These are phyloP conservation scores for Lepidocyrtinus sp. DNA, from an alignment of 2,888 invertebrate genomes.

Conservation along the genomic window DNA sequence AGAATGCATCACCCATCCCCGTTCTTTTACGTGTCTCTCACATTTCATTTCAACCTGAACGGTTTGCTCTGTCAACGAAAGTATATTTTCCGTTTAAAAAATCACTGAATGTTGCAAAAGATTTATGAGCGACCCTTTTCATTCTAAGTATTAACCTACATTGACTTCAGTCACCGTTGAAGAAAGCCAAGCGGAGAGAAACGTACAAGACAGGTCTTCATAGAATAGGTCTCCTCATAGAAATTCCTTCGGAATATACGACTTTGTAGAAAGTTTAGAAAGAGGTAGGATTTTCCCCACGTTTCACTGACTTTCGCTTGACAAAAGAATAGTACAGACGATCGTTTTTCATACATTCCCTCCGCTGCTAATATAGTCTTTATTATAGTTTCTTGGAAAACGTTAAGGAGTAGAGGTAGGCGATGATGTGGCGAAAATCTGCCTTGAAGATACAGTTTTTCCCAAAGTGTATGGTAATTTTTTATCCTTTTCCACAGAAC, in stretches of 20 bases:
- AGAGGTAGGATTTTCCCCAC: neutral
- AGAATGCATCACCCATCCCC: too few species aligned
- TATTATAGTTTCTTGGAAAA: neutral
- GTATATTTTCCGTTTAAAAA: constrained; percentile 37
- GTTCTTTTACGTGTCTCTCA: too few species aligned
- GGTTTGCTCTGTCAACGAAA: constrained; percentile 36
- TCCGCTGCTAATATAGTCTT: neutral
- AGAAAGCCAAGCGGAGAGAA: neutral
- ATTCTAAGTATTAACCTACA: constrained; percentile 35
- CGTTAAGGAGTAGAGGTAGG: neutral
- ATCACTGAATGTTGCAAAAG: constrained; percentile 53
- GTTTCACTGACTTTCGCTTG: neutral
- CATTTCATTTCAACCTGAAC: constrained; percentile 7
- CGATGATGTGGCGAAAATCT: neutral
- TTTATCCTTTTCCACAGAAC: constrained; percentile 53
- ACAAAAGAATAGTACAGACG: constrained; percentile 8
- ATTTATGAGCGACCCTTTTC: constrained; percentile 54
- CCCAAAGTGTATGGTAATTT: constrained; percentile 32
- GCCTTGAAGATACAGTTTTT: neutral
- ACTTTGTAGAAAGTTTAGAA: neutral
- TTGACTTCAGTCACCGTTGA: constrained; percentile 1
- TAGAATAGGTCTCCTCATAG: neutral
- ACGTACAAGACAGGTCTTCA: constrained; percentile 1
- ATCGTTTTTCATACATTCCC: constrained; percentile 11
- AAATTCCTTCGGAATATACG: neutral